Conservation (phyloP, 1,140 invertebrate species). For the Sinonovacula constricta region DNA sequence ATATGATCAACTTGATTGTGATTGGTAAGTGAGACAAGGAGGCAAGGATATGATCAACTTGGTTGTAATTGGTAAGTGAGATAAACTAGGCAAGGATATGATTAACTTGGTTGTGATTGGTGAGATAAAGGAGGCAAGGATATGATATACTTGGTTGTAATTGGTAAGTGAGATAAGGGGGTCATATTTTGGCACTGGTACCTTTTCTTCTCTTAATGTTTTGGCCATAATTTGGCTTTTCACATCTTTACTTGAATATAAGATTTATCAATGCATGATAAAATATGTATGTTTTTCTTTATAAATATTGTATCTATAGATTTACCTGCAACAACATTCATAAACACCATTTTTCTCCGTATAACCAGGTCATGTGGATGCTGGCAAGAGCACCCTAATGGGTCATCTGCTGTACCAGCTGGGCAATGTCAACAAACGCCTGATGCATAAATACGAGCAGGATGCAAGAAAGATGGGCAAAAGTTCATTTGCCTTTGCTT, state of each 20-base stretch:
- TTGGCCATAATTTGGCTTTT: not conserved
- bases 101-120: no score
- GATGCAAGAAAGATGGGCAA: conserved; percentile 99
- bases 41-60: no score
- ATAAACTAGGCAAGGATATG: no score
- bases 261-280: not conserved
- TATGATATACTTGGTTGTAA: conserved; percentile 95
- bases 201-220: not conserved
- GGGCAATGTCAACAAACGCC: conserved; percentile 92
- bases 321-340: not conserved
- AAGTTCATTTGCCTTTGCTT: conserved; percentile 98
- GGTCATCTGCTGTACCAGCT: conserved; percentile 93
- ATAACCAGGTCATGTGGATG: conserved; percentile 95
- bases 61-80: no score
- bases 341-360: not conserved
- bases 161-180: conserved; percentile 78
- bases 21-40: conserved; percentile 81
- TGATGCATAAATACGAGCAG: conserved; percentile 98
- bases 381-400: conserved; percentile 99
- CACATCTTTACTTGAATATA: not conserved
- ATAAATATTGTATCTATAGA: not conserved
- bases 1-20: conserved; percentile 95
- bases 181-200: not conserved
- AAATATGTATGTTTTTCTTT: not conserved
- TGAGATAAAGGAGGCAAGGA: conserved; percentile 89